These are phyloP conservation scores for Lasioglossum vierecki DNA, from an alignment of 2,888 invertebrate genomes.

Conservation along the genomic window DNA sequence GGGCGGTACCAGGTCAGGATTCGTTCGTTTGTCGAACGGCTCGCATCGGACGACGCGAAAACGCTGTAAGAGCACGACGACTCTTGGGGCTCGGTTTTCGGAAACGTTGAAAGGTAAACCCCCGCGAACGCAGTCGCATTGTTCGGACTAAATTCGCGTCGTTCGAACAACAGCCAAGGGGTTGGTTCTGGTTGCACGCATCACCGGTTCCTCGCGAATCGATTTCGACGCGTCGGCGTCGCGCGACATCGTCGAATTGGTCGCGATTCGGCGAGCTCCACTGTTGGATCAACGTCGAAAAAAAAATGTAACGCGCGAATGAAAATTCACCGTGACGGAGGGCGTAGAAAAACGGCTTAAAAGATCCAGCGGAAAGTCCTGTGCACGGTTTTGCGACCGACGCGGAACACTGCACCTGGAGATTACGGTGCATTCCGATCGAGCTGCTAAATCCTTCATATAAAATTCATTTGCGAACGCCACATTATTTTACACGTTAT, in stretches of 20 bases:
- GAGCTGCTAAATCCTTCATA: neutral
- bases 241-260: constrained; percentile 29
- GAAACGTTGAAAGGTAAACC: neutral
- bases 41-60: too few relatives aligned
- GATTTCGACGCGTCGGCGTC: constrained; percentile 26
- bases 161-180: constrained; percentile 33
- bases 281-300: neutral
- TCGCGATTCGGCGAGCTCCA: neutral
- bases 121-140: constrained; percentile 49
- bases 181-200: constrained; percentile 52
- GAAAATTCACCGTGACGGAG: constrained; percentile 12
- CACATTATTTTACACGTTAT: too few relatives aligned
- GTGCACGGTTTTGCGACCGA: too few relatives aligned
- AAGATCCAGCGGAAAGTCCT: neutral
- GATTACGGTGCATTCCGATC: neutral
- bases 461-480: too few relatives aligned
- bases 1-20: neutral
- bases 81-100: neutral
- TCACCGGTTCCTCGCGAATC: constrained; percentile 44
- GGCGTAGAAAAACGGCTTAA: neutral
- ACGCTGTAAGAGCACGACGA: neutral
- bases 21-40: neutral
- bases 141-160: constrained; percentile 51
- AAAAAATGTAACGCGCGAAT: constrained; percentile 10
- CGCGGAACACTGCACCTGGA: neutral